Evolutionary conservation across 1,140 invertebrate species (phyloP).

Genomic region (Orussus abietinus): DNA sequence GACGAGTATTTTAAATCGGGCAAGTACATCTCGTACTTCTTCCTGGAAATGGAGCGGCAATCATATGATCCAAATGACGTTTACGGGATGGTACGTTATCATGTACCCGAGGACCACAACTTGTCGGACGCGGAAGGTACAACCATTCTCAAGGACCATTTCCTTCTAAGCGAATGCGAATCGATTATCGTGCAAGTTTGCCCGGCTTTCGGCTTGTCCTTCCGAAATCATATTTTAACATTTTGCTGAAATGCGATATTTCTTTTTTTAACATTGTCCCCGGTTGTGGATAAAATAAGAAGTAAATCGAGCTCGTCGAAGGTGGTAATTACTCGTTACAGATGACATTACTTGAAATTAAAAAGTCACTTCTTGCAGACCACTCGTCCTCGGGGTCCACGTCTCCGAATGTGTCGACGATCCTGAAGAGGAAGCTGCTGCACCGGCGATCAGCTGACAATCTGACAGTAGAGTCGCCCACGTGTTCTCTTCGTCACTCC

Average conservation of each 20-base stretch:
- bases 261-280: no score
- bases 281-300: no score
- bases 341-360: no score
- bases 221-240: no score
- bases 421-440: slow-evolving; percentile 33
- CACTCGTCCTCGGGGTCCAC: slow-evolving; percentile 42
- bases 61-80: slow-evolving; percentile 39
- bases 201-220: no score
- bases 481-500: slow-evolving; percentile 40
- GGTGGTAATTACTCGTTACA: no score
- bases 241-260: no score
- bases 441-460: slow-evolving; percentile 46
- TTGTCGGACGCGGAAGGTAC: slow-evolving; percentile 34
- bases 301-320: no score
- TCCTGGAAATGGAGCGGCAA: slow-evolving; percentile 45
- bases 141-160: slow-evolving; percentile 4
- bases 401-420: slow-evolving; percentile 33
- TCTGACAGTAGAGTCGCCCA: slow-evolving; percentile 35
- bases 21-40: slow-evolving; percentile 46
- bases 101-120: slow-evolving; percentile 21
- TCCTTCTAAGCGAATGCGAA: no score
- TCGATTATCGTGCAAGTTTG: no score
- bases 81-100: slow-evolving; percentile 42
- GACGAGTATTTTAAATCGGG: slow-evolving; percentile 46
- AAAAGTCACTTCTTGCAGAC: no score